Evolutionary conservation across 2,797 vertebrate species (phyloP).

Genomic region (Smutsia gigantea): DNA sequence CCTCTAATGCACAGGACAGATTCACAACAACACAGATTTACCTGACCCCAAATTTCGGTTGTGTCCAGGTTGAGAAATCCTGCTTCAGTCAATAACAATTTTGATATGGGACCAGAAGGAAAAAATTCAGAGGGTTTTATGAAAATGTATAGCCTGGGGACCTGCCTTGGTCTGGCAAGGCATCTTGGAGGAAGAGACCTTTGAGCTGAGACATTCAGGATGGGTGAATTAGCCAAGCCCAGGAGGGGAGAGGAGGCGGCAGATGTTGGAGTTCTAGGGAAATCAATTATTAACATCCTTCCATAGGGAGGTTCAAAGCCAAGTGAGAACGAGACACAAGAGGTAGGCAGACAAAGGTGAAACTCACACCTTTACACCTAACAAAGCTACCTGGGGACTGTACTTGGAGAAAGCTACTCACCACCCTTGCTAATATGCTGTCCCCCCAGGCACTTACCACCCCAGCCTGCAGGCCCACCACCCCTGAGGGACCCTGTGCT

Average conservation of each 20-base stretch:
- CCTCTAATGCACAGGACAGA: not conserved
- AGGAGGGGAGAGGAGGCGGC: not conserved
- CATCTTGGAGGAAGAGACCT: not conserved
- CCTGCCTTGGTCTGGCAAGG: not conserved
- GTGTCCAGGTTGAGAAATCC: not conserved
- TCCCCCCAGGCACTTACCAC: not conserved
- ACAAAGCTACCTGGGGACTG: not conserved
- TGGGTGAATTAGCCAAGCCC: not conserved
- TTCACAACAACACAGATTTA: not conserved
- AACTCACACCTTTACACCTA: not conserved
- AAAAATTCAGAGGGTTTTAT: not conserved
- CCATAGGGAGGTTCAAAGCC: not conserved
- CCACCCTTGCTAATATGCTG: not conserved
- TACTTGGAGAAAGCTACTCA: too few relatives aligned
- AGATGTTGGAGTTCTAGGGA: not conserved
- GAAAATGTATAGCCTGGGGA: not conserved
- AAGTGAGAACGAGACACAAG: not conserved
- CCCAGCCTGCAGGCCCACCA: not conserved
- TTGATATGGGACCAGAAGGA: not conserved
- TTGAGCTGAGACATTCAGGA: not conserved
- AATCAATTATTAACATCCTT: not conserved
- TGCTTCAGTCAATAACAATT: not conserved
- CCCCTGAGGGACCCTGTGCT: rapidly evolving
- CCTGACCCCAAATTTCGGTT: not conserved
- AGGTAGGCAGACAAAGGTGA: not conserved